Evolutionary conservation across 92 coral and sea anemone genomes (phyloP).

Genomic region (Actinernus sp.): DNA sequence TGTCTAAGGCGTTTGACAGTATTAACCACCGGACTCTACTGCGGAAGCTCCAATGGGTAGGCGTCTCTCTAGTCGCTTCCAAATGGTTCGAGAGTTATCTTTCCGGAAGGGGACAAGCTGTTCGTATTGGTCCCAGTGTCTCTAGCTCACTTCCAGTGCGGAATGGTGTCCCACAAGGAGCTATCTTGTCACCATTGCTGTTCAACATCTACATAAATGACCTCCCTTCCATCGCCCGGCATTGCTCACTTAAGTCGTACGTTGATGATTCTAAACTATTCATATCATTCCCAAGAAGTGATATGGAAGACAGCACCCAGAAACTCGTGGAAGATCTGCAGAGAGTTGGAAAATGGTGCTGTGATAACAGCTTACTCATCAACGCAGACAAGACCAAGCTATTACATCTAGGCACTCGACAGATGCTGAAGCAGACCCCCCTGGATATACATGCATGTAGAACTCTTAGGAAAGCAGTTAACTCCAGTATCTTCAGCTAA

Average conservation of each 20-base stretch:
- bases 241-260: constrained; percentile 54
- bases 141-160: constrained; percentile 49
- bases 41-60: constrained; percentile 6
- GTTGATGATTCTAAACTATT: constrained; percentile 66
- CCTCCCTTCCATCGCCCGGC: constrained; percentile 19
- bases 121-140: constrained; percentile 45
- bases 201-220: constrained; percentile 49
- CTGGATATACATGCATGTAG: neutral
- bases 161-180: constrained; percentile 69
- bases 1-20: constrained; percentile 48
- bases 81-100: constrained; percentile 41
- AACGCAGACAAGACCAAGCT: constrained; percentile 62
- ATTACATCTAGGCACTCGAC: constrained; percentile 52
- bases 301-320: constrained; percentile 1
- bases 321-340: constrained; percentile 51
- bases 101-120: constrained; percentile 23
- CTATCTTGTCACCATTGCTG: constrained; percentile 62
- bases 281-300: constrained; percentile 43
- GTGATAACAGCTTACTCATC: constrained; percentile 49
- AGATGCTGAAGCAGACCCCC: constrained; percentile 17
- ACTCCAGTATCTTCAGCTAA: constrained; percentile 36
- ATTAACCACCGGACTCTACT: constrained; percentile 19
- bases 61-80: neutral
- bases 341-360: constrained; percentile 61
- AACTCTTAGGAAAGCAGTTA: constrained; percentile 36